Base-by-base conservation (phyloP, 1,140 invertebrate species). In the Portunus trituberculatus region DNA sequence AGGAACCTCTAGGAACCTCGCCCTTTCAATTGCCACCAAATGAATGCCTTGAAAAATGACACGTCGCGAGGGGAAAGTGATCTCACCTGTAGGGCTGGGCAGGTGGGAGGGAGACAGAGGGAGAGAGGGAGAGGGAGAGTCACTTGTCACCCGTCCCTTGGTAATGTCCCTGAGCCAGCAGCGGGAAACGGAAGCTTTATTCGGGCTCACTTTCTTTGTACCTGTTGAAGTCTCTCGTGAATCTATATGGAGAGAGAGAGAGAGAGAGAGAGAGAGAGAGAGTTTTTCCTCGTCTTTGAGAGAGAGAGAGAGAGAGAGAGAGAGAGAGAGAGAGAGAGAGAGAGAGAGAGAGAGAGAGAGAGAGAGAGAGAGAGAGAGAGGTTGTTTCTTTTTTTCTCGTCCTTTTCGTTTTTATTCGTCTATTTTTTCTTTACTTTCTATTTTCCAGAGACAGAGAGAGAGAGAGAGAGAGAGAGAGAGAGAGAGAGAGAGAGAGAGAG, bases 261-360 rank as follows among this genome's bases (percentile, higher is more conserved):
- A 12, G 52, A 59, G 52, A 59, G 52, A 20, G 52, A 59, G 52
- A 59, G 52, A 20, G 52, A 59, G 52, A 59, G 52, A 76, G 67
- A n/a, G 20, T 14, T 7, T 52, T 52, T 4, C 10, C 20, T 76
- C 48, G 6, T 52, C n/a, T 52, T 52, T 52, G 6, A 76, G 59
- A 76, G 10, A 76, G 67, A n/a, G 20, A n/a, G n/a, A 76, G n/a
- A 76, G 67, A 25, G 67, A 76, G 25, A 76, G 67, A n/a, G 67
- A 76, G 67, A 76, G 67, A n/a, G 67, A 76, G 67, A 76, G 67
- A 59, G 52, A 76, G 20, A 25, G 67, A 76, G 67, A 76, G 67
- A 76, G 67, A 76, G 67, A 76, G 67, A 25, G 67, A 76, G 67
- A 76, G 67, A n/a, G 67, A 76, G 67, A 76, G 67, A n/a, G 67